Base-by-base conservation (phyloP, 2,888 invertebrate genomes). In the Villa cingulata region DNA sequence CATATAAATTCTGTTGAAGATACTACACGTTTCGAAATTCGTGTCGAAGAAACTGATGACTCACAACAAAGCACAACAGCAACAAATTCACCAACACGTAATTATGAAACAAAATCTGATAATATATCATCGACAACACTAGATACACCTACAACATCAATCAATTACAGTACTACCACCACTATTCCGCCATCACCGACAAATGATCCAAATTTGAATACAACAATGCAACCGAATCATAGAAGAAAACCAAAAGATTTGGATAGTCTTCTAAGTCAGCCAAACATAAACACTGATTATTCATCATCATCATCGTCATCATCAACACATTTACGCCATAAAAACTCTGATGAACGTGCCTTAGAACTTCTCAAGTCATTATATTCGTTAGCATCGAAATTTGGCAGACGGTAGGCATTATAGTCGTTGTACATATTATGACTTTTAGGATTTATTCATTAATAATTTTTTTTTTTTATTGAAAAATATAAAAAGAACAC, bases 341-440 rank as follows among this genome's bases (percentile, higher is more conserved):
- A 65, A 20, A 69, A 75, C 45, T 79, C 87, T 15, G 87, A 88
- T 59, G 78, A 80, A 19, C 75, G 88, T 64, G 88, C 88, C 15
- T 70, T 89, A 58, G 86, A 88, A 68, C 71, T 89, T 56, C 75
- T 89, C 61, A 80, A 85, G 70, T 86, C 88, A 53, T 72, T 89
- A 48, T 89, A 88, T 68, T 80, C 84, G 53, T 80, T 89, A 63
- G 87, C 88, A 48, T 84, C 87, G 18, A 80, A 81, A 70, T 87
- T 86, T 78, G 86, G 86, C 58, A 76, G 74, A 70, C 72, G 70
- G 62, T 66, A 55, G 52, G 49, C 51, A 32, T 23, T 23, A 23
- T 23, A 23, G 4, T 23, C 7, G 23, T 6, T 23, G 23, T 23
- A 23, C 7, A 7, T 23, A 23, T 4, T 23, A 6, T 7, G 7